A percentile compares a stretch with the other conserved stretches of the same genome.
These are phyloP conservation scores for Melanchra persicariae DNA, from an alignment of 2,888 invertebrate genomes.

Conservation along the genomic window DNA sequence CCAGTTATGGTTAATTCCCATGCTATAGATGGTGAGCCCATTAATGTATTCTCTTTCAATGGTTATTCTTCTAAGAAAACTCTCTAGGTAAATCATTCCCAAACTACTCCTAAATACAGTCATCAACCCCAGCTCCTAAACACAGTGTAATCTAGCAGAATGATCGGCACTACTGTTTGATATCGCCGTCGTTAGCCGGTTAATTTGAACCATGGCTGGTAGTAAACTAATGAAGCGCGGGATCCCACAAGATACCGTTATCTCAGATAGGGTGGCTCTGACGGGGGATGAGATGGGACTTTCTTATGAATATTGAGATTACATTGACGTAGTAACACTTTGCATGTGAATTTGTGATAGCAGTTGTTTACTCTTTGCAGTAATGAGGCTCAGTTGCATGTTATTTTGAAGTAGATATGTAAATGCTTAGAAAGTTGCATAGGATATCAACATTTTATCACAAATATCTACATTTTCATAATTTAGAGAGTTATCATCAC, in stretches of 20 bases:
- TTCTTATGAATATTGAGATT: conserved; percentile 27
- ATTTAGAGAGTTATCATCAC: too few relatives aligned
- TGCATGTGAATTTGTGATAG: conserved; percentile 11
- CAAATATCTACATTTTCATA: too few relatives aligned
- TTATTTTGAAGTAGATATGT: too few relatives aligned
- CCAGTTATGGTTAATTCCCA: too few relatives aligned
- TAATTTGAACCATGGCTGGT: conserved; percentile 62
- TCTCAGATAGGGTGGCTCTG: conserved; percentile 44
- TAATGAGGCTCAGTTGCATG: neutral
- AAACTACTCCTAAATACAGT: neutral
- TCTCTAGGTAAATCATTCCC: neutral
- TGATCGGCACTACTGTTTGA: conserved; percentile 50
- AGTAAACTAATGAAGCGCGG: conserved; percentile 66
- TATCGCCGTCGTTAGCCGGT: conserved; percentile 52
- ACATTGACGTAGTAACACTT: conserved; percentile 2
- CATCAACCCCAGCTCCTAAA: conserved; percentile 13
- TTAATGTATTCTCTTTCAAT: too few relatives aligned
- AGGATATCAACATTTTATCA: too few relatives aligned
- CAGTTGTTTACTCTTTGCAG: neutral
- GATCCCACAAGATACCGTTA: conserved; percentile 51
- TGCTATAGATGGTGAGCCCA: too few relatives aligned
- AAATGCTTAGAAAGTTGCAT: too few relatives aligned
- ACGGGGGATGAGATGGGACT: neutral
- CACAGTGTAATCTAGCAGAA: conserved; percentile 50
- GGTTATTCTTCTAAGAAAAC: neutral